Base-by-base conservation (phyloP, 2,888 invertebrate species). In the Melipona bicolor region DNA sequence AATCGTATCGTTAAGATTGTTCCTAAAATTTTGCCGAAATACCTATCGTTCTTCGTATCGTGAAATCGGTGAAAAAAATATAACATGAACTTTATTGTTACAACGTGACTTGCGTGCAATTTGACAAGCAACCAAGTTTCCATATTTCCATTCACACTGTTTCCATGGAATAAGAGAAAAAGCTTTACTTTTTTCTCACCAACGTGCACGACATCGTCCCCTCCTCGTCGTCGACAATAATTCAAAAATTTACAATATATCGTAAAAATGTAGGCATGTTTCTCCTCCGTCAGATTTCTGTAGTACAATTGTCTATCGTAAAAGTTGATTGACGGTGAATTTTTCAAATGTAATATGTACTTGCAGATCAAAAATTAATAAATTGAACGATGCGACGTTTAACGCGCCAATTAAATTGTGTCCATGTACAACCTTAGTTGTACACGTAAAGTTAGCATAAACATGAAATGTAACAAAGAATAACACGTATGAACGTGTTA, bases 171-270 rank as follows among this genome's bases (percentile, higher is more conserved):
- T 6, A 4, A 32, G 21, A 21, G 21, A 32, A 21, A 15, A 27
- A 21, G 5, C 21, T 3, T 5, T 2, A 1, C 32, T 21, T 4
- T 52, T 52, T 52, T 15, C 52, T 69, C 21, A 9, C 1, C 17
- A 68, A 52, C 11, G 15, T 27, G 6, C 4, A 21, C 15, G 15
- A 11, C 5, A 32, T 52, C 27, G 50, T 68, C 49, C 62, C 61
- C 50, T 27, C 68, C 64, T 72, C 62, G 62, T 81, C 50, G 82
- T 76, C 50, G 76, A 83, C 82, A 83, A 81, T 83, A 83, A 83
- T 11, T 68, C 50, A 54, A 81, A 61, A 79, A 64, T 24, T 74
- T 80, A 65, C 36, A 4, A 27, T 49, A 6, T 65, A 36, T 36
- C 9, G 6, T 36, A 82, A 54, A n/a, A 32, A 71, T 21, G 56